Percentiles rank a stretch among this genome's conserved stretches.
These are phyloP conservation scores for Pomatostomus ruficeps DNA, from an alignment of 2,113 vertebrate species.

Conservation along the genomic window DNA sequence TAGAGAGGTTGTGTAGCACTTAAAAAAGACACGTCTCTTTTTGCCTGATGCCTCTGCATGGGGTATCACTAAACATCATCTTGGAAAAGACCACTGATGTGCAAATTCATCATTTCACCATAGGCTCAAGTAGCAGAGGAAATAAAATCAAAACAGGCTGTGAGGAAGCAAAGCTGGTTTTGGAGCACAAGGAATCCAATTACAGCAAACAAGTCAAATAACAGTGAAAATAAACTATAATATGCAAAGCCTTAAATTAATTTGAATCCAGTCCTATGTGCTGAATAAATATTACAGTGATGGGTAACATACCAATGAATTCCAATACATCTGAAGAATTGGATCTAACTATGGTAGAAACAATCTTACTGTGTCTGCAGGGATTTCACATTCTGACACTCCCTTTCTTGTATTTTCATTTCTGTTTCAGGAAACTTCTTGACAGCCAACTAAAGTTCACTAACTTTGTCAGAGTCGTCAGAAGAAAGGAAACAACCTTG, in stretches of 20 bases:
- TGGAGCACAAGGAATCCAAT: neutral
- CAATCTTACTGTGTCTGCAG: fast-evolving
- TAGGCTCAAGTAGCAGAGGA: neutral
- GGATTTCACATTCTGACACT: neutral
- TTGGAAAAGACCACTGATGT: neutral
- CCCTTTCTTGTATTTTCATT: neutral
- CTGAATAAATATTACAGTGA: neutral
- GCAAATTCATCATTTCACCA: neutral
- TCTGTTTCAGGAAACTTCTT: neutral
- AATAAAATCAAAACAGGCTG: neutral
- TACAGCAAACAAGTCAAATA: neutral
- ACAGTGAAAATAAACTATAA: neutral
- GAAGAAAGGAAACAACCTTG: neutral
- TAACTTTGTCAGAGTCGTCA: neutral
- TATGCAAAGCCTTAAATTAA: neutral
- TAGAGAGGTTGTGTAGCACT: neutral
- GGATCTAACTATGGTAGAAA: neutral
- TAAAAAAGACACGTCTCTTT: neutral
- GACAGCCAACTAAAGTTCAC: neutral
- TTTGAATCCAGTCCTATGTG: neutral
- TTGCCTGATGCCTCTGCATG: neutral
- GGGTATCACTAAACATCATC: neutral
- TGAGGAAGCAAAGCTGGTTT: neutral
- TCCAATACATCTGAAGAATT: neutral
- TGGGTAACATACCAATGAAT: neutral